Percentiles rank a stretch among this genome's conserved stretches.
Conservation (phyloP, 1,140 invertebrate genomes). For the Episyrphus balteatus region DNA sequence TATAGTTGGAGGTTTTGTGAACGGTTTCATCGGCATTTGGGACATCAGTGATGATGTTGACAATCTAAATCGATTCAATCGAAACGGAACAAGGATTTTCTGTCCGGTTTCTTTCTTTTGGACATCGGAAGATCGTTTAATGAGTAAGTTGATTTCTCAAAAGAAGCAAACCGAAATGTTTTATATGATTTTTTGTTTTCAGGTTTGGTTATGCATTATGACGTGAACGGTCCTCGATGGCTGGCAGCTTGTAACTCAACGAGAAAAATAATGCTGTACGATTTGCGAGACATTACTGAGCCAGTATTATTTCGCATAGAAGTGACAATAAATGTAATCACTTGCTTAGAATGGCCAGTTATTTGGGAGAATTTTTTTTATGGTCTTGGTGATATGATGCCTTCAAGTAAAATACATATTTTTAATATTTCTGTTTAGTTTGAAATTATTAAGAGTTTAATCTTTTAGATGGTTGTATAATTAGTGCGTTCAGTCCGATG, state of each 20-base stretch:
- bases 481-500: conserved; percentile 10
- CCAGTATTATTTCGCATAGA: conserved; percentile 14
- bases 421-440: neutral
- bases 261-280: conserved; percentile 19
- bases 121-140: conserved; percentile 19
- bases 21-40: conserved; percentile 23
- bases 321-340: conserved; percentile 10
- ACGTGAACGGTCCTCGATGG: conserved; percentile 20
- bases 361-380: conserved; percentile 18
- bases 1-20: conserved; percentile 18
- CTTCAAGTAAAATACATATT: conserved; percentile 2
- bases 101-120: conserved; percentile 17
- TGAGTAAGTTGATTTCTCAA: conserved; percentile 11
- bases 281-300: conserved; percentile 15
- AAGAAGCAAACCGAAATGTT: neutral
- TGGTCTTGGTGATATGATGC: conserved; percentile 9
- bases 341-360: conserved; percentile 14
- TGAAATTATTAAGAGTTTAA: neutral
- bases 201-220: conserved; percentile 28
- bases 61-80: conserved; percentile 12
- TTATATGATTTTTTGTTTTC: neutral
- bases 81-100: conserved; percentile 10
- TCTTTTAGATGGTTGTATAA: conserved; percentile 8
- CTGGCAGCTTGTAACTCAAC: conserved; percentile 11
- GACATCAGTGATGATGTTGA: conserved; percentile 14